These are phyloP conservation scores for Tetanocera ferruginea DNA, from an alignment of 2,888 invertebrate genomes.

Conservation along the genomic window DNA sequence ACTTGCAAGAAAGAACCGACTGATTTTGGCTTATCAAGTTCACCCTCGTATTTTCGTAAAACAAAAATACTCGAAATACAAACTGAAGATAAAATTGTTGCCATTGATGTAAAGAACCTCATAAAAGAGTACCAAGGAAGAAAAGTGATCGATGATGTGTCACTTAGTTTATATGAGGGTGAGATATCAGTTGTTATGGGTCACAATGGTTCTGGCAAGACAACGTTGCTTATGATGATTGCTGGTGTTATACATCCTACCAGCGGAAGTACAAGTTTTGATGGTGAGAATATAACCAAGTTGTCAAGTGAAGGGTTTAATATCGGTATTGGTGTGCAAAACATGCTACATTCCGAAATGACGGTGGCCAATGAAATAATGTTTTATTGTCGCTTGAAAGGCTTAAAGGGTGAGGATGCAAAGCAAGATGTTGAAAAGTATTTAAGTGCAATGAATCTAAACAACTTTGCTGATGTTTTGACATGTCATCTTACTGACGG, in stretches of 20 bases:
- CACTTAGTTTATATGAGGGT: conserved; percentile 81
- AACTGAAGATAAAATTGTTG: conserved; percentile 67
- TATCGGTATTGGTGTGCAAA: conserved; percentile 84
- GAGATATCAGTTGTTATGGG: conserved; percentile 77
- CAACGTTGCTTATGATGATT: conserved; percentile 91
- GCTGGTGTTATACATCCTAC: conserved; percentile 79
- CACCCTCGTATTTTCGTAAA: background rate
- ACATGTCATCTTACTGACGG: conserved; percentile 76
- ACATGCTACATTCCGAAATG: conserved; percentile 73
- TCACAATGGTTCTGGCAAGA: conserved; percentile 83
- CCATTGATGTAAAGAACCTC: conserved; percentile 69
- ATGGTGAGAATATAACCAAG: conserved; percentile 75
- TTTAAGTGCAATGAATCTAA: conserved; percentile 75
- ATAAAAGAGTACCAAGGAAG: conserved; percentile 80
- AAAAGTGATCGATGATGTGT: conserved; percentile 77
- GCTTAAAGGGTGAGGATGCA: conserved; percentile 70
- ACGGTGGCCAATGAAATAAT: conserved; percentile 85
- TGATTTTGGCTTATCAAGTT: background rate
- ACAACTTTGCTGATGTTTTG: conserved; percentile 73
- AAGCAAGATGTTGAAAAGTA: conserved; percentile 74
- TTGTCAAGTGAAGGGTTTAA: conserved; percentile 73
- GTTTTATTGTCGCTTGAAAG: conserved; percentile 83
- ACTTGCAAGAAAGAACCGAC: background rate
- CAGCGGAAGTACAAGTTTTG: conserved; percentile 76
- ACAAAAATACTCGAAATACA: conserved; percentile 70